phyloP scores from a whole-genome alignment of 2,113 vertebrate genomes.

The Sinocyclocheilus maitianheensis region DNA sequence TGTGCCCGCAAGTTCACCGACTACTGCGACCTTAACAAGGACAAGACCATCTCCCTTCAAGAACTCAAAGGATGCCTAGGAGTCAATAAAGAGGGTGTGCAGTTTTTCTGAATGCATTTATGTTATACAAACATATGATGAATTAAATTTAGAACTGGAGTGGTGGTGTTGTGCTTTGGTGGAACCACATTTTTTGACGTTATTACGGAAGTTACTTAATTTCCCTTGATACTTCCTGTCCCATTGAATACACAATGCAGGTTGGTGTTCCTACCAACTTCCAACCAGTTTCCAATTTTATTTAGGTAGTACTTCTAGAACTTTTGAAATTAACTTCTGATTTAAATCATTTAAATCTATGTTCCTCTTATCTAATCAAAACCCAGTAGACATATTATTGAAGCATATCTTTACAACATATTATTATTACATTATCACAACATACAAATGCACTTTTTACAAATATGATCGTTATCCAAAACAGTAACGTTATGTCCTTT shows the following conservation, averaged over 20 bases:
- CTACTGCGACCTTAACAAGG: conserved; percentile 98
- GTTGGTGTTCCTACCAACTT: not conserved
- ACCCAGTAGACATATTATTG: not conserved
- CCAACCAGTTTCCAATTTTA: not conserved
- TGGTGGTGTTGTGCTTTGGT: conserved; percentile 11
- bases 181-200: not conserved
- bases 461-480: not conserved
- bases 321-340: not conserved
- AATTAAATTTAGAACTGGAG: not conserved
- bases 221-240: conserved; percentile 25
- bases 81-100: conserved; percentile 90
- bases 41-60: conserved; percentile 90
- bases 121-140: not conserved
- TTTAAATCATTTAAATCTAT: too few species aligned
- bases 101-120: conserved; percentile 38
- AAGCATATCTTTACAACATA: not conserved
- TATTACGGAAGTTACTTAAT: conserved; percentile 26
- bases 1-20: conserved; percentile 93
- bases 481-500: not conserved
- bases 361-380: too few species aligned
- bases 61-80: conserved; percentile 98
- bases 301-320: too few species aligned
- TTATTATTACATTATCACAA: not conserved
- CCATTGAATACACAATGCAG: conserved; percentile 4
- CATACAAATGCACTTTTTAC: not conserved